Base-by-base conservation (phyloP, 2,888 invertebrate species). In the Drosophila fulvimacula region DNA sequence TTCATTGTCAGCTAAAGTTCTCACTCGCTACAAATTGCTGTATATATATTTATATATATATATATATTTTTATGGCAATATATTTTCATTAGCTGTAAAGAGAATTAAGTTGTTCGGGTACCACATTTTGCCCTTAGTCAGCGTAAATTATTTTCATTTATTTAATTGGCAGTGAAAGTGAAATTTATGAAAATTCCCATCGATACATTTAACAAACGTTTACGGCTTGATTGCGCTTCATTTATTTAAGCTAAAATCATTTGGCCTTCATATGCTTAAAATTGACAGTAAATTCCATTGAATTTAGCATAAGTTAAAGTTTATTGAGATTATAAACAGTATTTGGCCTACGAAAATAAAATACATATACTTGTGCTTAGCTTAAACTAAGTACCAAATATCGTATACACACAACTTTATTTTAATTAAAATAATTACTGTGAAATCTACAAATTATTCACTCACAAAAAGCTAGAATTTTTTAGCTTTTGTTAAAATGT, bases 101-200 rank as follows among this genome's bases (percentile, higher is more conserved):
- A 52, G 69, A 78, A 80, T 80, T 75, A 78, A 80, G 71, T 65
- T 78, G 70, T 81, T 73, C 41, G 53, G 51, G 42, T 49, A 65
- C 42, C 77, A 74, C 63, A 69, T 68, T 68, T 69, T 65, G 59
- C 9, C 63, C 82, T 66, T 69, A 76, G 69, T 81, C 71, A 78
- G 76, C 76, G 72, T 52, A 79, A 82, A 82, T 85, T 72, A 88
- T 82, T 85, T 88, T 87, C 76, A 85, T 80, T 88, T 63, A 88
- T 82, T 85, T 80, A 85, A 83, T 88, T 83, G 86, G 68, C 75
- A 69, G 75, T 61, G 62, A 65, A 65, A 65, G 51, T 58, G 69
- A 64, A 62, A 71, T 77, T 81, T 84, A 70, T 81, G 74, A 65
- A 80, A 76, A 82, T 66, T 74, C 48, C 58, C 69, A 66, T 52